Evolutionary conservation across 1,140 invertebrate genomes (phyloP).

Genomic region (Eurosta solidaginis): DNA sequence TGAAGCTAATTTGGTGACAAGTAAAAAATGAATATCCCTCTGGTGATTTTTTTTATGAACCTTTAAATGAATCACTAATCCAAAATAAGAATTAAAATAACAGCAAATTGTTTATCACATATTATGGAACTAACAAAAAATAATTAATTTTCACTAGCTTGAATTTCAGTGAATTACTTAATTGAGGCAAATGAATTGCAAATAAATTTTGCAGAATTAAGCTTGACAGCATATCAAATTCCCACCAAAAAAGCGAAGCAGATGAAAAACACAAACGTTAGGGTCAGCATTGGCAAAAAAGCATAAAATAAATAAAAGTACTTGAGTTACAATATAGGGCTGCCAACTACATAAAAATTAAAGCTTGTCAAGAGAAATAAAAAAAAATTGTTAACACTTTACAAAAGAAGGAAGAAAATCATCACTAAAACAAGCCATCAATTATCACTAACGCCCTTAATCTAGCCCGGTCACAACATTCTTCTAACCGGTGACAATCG

Average conservation of each 20-base stretch:
- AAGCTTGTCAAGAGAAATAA: neutral
- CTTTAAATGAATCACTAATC: too few species aligned
- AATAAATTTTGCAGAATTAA: neutral
- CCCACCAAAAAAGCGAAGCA: neutral
- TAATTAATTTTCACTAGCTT: too few species aligned
- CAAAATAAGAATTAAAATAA: too few species aligned
- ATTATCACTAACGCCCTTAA: too few species aligned
- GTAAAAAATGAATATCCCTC: too few species aligned
- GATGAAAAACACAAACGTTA: neutral
- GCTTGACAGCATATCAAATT: neutral
- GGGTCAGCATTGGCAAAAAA: neutral
- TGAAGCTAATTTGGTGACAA: too few species aligned
- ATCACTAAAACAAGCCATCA: neutral
- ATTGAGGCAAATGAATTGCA: constrained; percentile 9
- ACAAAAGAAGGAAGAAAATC: neutral
- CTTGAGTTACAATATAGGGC: neutral
- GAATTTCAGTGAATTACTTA: neutral
- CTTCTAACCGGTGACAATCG: too few species aligned
- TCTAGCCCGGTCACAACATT: too few species aligned
- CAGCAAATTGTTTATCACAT: too few species aligned
- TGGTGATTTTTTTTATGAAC: too few species aligned
- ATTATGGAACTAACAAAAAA: too few species aligned
- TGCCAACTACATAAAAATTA: neutral
- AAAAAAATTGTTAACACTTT: neutral
- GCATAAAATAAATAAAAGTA: neutral